These are phyloP conservation scores for Synanceia verrucosa DNA, from an alignment of 2,797 vertebrate genomes.

Conservation along the genomic window DNA sequence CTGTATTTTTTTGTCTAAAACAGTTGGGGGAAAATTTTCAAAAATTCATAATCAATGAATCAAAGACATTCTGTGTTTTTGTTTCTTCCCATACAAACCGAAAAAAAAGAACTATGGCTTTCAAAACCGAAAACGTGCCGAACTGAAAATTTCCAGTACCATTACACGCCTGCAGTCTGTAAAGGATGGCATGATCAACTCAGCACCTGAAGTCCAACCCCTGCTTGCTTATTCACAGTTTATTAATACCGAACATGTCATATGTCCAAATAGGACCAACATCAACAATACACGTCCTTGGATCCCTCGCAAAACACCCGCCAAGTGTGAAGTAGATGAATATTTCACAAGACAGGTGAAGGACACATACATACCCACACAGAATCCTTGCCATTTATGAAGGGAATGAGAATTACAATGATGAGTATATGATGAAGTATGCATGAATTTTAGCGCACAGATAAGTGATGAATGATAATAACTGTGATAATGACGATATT, in stretches of 20 bases:
- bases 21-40: no score
- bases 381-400: background rate
- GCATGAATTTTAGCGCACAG: background rate
- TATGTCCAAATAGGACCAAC: background rate
- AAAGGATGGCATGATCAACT: no score
- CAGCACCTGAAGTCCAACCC: background rate
- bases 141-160: no score
- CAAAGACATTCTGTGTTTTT: no score
- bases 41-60: no score
- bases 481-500: background rate
- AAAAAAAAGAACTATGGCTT: no score
- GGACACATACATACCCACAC: background rate
- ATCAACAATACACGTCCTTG: background rate
- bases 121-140: no score
- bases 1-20: no score
- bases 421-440: accelerated
- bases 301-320: background rate
- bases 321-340: background rate
- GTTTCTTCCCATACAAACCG: no score
- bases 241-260: accelerated
- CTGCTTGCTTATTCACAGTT: background rate
- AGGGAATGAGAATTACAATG: background rate
- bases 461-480: background rate
- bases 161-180: no score
- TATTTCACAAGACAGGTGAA: background rate